Evolutionary conservation across 2,888 invertebrate species (phyloP).

Genomic region (Bruchidius siliquastri): DNA sequence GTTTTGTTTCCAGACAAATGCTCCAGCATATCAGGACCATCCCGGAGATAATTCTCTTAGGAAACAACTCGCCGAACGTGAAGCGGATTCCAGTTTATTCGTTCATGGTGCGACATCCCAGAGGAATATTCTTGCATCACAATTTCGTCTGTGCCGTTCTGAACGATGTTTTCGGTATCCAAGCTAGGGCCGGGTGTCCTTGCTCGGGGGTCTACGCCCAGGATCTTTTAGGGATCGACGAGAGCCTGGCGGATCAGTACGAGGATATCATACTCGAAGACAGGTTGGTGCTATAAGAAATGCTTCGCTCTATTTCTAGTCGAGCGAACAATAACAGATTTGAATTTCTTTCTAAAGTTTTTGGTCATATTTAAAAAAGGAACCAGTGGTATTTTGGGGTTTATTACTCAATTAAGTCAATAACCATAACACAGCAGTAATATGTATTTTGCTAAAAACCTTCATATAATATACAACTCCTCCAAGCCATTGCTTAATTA

Average conservation of each 20-base stretch:
- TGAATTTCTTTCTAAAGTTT: no score
- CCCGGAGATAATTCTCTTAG: constrained; percentile 74
- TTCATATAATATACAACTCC: no score
- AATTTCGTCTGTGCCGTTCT: constrained; percentile 82
- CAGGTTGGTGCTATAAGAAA: constrained; percentile 42
- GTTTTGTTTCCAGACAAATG: constrained; percentile 61
- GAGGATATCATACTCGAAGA: constrained; percentile 65
- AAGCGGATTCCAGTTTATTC: constrained; percentile 79
- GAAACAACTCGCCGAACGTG: constrained; percentile 61
- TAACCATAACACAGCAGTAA: no score
- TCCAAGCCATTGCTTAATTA: no score
- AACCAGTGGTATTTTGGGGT: no score
- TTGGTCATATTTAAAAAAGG: no score
- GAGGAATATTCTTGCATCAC: constrained; percentile 81
- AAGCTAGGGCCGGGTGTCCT: constrained; percentile 73
- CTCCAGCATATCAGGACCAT: constrained; percentile 72
- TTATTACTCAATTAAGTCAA: no score
- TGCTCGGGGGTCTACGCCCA: constrained; percentile 83
- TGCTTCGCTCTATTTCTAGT: neutral
- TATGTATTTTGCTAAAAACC: no score
- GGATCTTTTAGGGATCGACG: constrained; percentile 78
- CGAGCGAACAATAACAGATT: no score
- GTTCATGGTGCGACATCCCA: constrained; percentile 75
- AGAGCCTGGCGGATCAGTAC: constrained; percentile 68
- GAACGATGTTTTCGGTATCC: constrained; percentile 89